A percentile compares a stretch with the other conserved stretches of the same genome.
Conservation (phyloP, 2,888 invertebrate species). For the Drosophila algonquin region DNA sequence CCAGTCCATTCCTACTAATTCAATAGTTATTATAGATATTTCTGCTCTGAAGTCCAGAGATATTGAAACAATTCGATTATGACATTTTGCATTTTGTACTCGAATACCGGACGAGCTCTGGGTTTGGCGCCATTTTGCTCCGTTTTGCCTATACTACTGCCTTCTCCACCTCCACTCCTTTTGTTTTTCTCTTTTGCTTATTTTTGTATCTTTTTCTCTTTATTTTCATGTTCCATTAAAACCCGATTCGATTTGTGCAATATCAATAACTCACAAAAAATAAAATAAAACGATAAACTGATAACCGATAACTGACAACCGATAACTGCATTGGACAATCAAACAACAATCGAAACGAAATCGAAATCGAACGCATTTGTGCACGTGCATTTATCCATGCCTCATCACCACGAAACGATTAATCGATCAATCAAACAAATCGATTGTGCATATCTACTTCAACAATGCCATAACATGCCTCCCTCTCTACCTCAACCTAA, state of each 20-base stretch:
- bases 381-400: constrained; percentile 68
- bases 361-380: constrained; percentile 59
- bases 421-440: constrained; percentile 48
- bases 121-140: background rate
- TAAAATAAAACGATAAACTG: constrained; percentile 48
- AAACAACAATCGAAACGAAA: constrained; percentile 3
- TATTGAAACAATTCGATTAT: background rate
- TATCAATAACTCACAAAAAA: constrained; percentile 50
- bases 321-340: constrained; percentile 40
- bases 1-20: background rate
- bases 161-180: constrained; percentile 50
- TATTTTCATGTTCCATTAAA: constrained; percentile 82
- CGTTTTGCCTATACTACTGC: no score
- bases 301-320: constrained; percentile 41
- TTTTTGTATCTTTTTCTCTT: constrained; percentile 80
- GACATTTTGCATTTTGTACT: background rate
- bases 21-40: background rate
- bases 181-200: constrained; percentile 81
- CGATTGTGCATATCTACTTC: constrained; percentile 16
- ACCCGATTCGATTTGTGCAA: constrained; percentile 79
- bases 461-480: constrained; percentile 32
- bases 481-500: constrained; percentile 42
- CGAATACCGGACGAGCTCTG: background rate
- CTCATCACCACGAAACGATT: constrained; percentile 41
- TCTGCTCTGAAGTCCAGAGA: background rate